Evolutionary conservation across 2,888 invertebrate species (phyloP).

Genomic region (Lymantria monacha): DNA sequence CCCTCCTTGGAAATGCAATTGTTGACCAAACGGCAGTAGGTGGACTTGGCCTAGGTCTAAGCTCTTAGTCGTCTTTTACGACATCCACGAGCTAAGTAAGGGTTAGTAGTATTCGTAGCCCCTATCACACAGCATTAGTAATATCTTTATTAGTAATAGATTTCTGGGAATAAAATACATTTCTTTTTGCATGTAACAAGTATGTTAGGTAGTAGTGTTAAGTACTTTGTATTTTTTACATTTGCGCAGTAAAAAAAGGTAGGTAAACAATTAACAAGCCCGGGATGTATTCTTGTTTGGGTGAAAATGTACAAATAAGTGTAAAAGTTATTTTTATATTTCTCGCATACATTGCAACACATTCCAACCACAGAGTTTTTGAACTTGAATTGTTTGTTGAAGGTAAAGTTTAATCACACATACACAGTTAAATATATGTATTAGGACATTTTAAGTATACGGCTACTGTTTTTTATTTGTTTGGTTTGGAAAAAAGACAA

Average conservation of each 20-base stretch:
- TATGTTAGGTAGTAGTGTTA: constrained; percentile 5
- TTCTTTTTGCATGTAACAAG: neutral
- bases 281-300: constrained; percentile 9
- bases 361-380: constrained; percentile 1
- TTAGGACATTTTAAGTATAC: too few relatives aligned
- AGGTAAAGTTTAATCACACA: constrained; percentile 4
- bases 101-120: too few relatives aligned
- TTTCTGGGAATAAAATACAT: too few relatives aligned
- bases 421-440: neutral
- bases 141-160: too few relatives aligned
- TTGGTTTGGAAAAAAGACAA: too few relatives aligned
- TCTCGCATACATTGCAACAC: constrained; percentile 1
- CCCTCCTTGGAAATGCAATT: too few relatives aligned
- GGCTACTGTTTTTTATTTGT: too few relatives aligned
- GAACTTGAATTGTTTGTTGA: constrained; percentile 1
- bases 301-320: constrained; percentile 22
- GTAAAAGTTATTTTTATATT: constrained; percentile 4
- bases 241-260: constrained; percentile 1
- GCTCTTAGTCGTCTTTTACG: too few relatives aligned
- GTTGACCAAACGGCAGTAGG: too few relatives aligned
- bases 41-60: too few relatives aligned
- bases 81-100: too few relatives aligned
- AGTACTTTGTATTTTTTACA: neutral
- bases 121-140: too few relatives aligned
- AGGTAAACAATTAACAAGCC: constrained; percentile 6